phyloP scores from a whole-genome alignment of 2,113 vertebrate genomes.

The Sarotherodon lohbergeri region DNA sequence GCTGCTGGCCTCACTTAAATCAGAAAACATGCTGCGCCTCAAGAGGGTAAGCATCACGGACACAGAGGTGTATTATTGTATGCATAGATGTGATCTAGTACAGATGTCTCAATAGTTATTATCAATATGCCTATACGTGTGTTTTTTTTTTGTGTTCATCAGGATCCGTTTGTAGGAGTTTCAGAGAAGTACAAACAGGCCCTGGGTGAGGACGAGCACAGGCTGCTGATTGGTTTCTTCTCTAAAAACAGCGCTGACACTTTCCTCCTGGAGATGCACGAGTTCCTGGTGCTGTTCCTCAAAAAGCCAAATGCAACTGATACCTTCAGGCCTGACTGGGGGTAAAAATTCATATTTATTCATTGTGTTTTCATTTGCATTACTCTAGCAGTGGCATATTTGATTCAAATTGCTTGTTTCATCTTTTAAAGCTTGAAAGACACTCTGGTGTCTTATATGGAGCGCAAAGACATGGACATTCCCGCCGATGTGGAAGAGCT shows the following conservation, averaged over 20 bases:
- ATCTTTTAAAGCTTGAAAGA: slow-evolving; percentile 77
- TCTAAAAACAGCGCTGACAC: slow-evolving; percentile 72
- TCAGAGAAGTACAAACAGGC: slow-evolving; percentile 64
- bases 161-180: slow-evolving; percentile 88
- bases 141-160: not conserved
- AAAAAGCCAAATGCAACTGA: slow-evolving; percentile 52
- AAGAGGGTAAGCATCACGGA: slow-evolving; percentile 71
- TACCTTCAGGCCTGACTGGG: slow-evolving; percentile 76
- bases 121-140: not conserved
- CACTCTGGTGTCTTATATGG: slow-evolving; percentile 74
- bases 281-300: slow-evolving; percentile 83
- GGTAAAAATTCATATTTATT: slow-evolving; percentile 62
- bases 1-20: slow-evolving; percentile 82
- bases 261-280: slow-evolving; percentile 88
- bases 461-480: slow-evolving; percentile 72
- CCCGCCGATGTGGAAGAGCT: slow-evolving; percentile 66
- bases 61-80: not conserved
- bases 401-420: not conserved
- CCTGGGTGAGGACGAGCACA: slow-evolving; percentile 56
- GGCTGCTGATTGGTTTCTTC: slow-evolving; percentile 77
- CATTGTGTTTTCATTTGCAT: not conserved
- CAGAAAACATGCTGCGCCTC: slow-evolving; percentile 83
- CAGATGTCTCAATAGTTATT: not conserved
- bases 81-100: not conserved
- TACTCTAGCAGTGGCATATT: not conserved